Evolutionary conservation across 2,113 vertebrate genomes (phyloP).

Genomic region (Lepidothrix coronata): DNA sequence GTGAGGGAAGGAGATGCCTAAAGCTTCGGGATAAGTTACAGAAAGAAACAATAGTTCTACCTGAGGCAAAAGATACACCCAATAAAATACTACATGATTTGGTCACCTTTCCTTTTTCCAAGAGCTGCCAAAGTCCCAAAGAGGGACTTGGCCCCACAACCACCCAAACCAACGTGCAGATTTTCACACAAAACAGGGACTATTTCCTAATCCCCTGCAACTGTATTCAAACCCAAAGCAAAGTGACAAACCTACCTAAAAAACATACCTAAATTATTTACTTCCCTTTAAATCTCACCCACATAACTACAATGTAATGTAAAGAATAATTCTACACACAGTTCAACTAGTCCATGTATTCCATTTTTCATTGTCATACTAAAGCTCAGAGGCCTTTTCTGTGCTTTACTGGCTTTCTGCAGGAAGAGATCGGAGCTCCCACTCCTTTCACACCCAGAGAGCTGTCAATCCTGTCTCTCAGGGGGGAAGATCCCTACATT

Average conservation of each 20-base stretch:
- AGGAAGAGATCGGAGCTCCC: neutral
- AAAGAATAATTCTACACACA: neutral
- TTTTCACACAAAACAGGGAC: neutral
- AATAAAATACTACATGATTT: rapidly evolving
- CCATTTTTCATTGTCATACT: neutral
- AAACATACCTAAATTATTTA: neutral
- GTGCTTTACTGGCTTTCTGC: neutral
- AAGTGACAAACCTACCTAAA: neutral
- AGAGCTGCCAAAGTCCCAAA: neutral
- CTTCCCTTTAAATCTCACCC: neutral
- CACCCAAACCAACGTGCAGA: neutral
- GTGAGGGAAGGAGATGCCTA: neutral
- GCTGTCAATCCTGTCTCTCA: neutral
- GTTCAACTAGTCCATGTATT: rapidly evolving
- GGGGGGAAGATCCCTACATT: neutral
- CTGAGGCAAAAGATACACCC: neutral
- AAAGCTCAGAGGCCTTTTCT: neutral
- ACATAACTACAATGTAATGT: rapidly evolving
- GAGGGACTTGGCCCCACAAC: neutral
- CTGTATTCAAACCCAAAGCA: neutral
- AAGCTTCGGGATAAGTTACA: neutral
- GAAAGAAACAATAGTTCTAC: neutral
- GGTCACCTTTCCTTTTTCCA: neutral
- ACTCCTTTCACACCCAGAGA: neutral
- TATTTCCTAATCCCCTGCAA: neutral